Evolutionary conservation across 1,140 invertebrate genomes (phyloP), one percentile per base, ranked within the genome.

Genomic region (Drosophila funebris): DNA sequence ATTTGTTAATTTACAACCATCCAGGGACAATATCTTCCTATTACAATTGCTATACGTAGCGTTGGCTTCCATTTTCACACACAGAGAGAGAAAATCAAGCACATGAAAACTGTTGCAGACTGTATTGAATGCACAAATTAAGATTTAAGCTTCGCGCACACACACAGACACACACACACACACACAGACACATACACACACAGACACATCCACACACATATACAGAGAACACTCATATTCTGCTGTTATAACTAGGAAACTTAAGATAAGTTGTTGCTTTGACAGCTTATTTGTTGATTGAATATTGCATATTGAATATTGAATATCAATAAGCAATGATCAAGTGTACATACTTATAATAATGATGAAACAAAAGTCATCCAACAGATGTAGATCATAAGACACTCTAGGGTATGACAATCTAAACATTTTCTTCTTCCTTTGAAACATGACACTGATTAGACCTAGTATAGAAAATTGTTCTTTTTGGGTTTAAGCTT

Each of bases 61-160:
- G 5, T 71, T 74, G 50, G 44, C 74, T 87, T 85, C 78, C 82
- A 87, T 39, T 61, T 36, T 44, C 33, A 39, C 14, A 33, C 22
- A 46, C 31, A 60, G 43, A 84, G 64, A 81, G 72, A 61, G 39
- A 74, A 48, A 73, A 53, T 20, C 31, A 16, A 64, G 18, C 82
- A 54, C 29, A 60, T 53, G 48, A 37, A 46, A 66, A 72, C 41
- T 70, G 68, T 66, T 70, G 67, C 67, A 64, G 77, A 84, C 69
- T 85, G 81, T 82, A 87, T 85, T 54, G 46, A 85, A 87, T 87
- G 81, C 82, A 69, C 54, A 60, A 20, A 71, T 41, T 63, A 79
- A 80, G 68, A 53, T 70, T 58, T 73, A 61, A 33, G 9, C 13
- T 13, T 61, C 62, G 67, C 73, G 43, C 56, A 64, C 64, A 57